Conservation (phyloP, 2,888 invertebrate species). For the Buathra laborator region DNA sequence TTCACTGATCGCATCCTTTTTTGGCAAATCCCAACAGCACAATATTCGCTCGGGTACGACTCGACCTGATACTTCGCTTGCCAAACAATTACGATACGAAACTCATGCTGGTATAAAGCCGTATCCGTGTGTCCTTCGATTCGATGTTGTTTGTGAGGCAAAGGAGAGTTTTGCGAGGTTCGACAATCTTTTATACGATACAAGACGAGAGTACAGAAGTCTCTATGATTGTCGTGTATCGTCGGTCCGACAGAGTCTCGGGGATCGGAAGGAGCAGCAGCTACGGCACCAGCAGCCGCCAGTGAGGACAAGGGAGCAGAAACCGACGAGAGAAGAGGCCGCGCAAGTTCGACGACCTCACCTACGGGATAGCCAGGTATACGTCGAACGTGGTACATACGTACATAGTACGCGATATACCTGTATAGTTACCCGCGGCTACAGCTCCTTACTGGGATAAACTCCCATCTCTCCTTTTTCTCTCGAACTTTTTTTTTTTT, state of each 20-base stretch:
- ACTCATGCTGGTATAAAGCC: slow-evolving; percentile 13
- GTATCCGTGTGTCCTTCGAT: not conserved
- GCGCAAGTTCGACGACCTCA: slow-evolving; percentile 67
- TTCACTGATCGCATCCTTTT: slow-evolving; percentile 68
- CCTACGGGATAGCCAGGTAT: slow-evolving; percentile 52
- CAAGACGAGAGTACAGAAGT: not conserved
- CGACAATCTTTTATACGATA: not conserved
- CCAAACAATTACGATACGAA: slow-evolving; percentile 66
- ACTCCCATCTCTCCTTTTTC: slow-evolving; percentile 39
- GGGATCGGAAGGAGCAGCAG: slow-evolving; percentile 41
- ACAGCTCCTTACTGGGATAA: slow-evolving; percentile 66
- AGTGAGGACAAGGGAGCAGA: slow-evolving; percentile 54
- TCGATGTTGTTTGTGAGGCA: not conserved
- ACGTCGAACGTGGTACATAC: slow-evolving; percentile 45
- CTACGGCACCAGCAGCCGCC: slow-evolving; percentile 24
- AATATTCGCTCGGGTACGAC: slow-evolving; percentile 12
- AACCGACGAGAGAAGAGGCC: slow-evolving; percentile 62
- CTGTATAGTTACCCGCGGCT: slow-evolving; percentile 1
- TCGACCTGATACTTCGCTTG: slow-evolving; percentile 54
- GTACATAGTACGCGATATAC: slow-evolving; percentile 24
- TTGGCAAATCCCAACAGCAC: slow-evolving; percentile 55
- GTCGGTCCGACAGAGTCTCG: slow-evolving; percentile 42
- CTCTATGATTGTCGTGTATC: slow-evolving; percentile 33
- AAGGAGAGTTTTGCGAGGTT: not conserved
- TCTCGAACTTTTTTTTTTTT: not conserved